Evolutionary conservation across 1,140 invertebrate species (phyloP).

Genomic region (Homalodisca vitripennis): DNA sequence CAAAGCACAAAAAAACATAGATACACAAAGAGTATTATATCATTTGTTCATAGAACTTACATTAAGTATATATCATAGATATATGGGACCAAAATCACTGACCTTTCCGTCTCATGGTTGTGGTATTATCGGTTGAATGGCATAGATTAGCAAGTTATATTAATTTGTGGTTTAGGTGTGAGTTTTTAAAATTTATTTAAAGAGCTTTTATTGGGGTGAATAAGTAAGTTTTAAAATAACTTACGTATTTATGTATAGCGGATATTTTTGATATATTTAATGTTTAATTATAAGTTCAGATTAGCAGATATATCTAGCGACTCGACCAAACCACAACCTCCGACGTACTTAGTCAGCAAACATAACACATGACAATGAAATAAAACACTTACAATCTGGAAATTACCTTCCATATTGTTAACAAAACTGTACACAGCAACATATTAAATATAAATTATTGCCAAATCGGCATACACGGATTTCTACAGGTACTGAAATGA

Average conservation of each 20-base stretch:
- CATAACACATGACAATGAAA: conserved; percentile 24
- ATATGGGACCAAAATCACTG: conserved; percentile 81
- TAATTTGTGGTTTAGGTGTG: too few relatives aligned
- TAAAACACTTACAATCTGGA: conserved; percentile 41
- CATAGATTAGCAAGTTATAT: too few relatives aligned
- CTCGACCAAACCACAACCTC: background rate
- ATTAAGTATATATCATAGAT: conserved; percentile 91
- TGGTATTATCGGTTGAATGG: conserved; percentile 4
- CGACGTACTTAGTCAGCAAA: conserved; percentile 36
- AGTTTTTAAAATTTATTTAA: too few relatives aligned
- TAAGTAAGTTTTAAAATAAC: too few relatives aligned
- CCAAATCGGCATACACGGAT: conserved; percentile 40
- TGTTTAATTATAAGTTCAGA: too few relatives aligned
- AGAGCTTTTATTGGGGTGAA: too few relatives aligned
- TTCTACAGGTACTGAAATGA: conserved; percentile 21
- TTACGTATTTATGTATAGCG: too few relatives aligned
- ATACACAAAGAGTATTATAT: conserved; percentile 38
- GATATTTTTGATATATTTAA: too few relatives aligned
- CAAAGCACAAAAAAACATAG: too few relatives aligned
- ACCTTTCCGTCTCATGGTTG: conserved; percentile 51
- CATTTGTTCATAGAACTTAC: conserved; percentile 90
- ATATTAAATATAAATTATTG: conserved; percentile 32
- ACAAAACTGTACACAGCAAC: conserved; percentile 25
- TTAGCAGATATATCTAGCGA: too few relatives aligned
- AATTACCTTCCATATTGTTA: conserved; percentile 51